A percentile compares a stretch with the other conserved stretches of the same genome.
Evolutionary conservation across 2,888 invertebrate genomes (phyloP).

Genomic region (Xanthia togata): DNA sequence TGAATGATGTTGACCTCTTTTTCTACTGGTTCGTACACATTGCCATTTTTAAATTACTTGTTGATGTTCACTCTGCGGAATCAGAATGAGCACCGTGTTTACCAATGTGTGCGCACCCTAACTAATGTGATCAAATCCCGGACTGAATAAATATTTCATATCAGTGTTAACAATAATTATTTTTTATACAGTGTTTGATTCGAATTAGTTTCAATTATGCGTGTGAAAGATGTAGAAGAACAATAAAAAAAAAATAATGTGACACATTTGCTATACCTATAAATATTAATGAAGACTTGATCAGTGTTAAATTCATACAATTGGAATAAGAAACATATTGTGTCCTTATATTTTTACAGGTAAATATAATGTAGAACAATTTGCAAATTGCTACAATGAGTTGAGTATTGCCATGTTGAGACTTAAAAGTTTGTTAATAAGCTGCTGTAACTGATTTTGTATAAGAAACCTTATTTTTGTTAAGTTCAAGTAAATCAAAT

Average conservation of each 20-base stretch:
- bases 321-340: slow-evolving; percentile 13
- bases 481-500: slow-evolving; percentile 12
- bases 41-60: slow-evolving; percentile 9
- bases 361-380: slow-evolving; percentile 28
- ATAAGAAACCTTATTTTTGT: neutral
- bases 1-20: slow-evolving; percentile 27
- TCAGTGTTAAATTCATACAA: slow-evolving; percentile 21
- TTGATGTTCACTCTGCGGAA: neutral
- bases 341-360: slow-evolving; percentile 27
- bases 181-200: slow-evolving; percentile 47
- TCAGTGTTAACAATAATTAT: slow-evolving; percentile 65
- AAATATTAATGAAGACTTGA: slow-evolving; percentile 26
- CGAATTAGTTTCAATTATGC: slow-evolving; percentile 40
- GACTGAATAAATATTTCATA: slow-evolving; percentile 61
- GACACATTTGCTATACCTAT: slow-evolving; percentile 4
- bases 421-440: slow-evolving; percentile 14
- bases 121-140: slow-evolving; percentile 41
- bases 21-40: slow-evolving; percentile 29
- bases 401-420: slow-evolving; percentile 1
- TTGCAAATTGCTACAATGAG: neutral
- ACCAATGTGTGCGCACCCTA: slow-evolving; percentile 25
- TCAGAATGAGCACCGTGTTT: neutral
- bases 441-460: neutral
- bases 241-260: neutral
- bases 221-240: slow-evolving; percentile 26